A percentile compares a stretch with the other conserved stretches of the same genome.
phyloP scores from a whole-genome alignment of 2,797 vertebrate species.

The Glossophaga mutica region DNA sequence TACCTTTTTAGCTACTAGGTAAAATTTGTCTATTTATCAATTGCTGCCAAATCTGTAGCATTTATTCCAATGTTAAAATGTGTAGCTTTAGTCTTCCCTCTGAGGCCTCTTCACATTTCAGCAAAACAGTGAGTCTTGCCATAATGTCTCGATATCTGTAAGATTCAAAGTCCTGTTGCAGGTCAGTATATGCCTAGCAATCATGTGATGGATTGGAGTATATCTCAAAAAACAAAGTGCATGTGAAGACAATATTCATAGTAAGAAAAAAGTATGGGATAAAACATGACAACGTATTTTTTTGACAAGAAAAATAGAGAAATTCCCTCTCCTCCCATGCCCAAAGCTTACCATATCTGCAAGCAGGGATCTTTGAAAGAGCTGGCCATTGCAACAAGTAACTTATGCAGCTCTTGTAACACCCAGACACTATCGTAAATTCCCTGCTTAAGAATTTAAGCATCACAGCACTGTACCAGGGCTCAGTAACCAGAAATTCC shows the following conservation, averaged over 20 bases:
- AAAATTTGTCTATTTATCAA: constrained; percentile 25
- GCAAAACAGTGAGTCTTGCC: constrained; percentile 45
- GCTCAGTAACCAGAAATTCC: constrained; percentile 33
- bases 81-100: not conserved
- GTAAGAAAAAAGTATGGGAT: not conserved
- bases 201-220: not conserved
- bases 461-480: constrained; percentile 35
- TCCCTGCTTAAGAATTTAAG: constrained; percentile 54
- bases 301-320: constrained; percentile 15
- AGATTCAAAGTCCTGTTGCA: constrained; percentile 26
- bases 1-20: constrained; percentile 34
- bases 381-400: not conserved
- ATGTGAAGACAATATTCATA: constrained; percentile 19
- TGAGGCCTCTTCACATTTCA: constrained; percentile 33
- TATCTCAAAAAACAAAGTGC: constrained; percentile 9
- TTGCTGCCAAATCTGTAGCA: constrained; percentile 39
- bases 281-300: constrained; percentile 45
- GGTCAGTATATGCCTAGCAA: not conserved
- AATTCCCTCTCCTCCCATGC: not conserved
- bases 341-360: not conserved
- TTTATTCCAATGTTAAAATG: constrained; percentile 31
- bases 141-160: not conserved
- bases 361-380: constrained; percentile 14
- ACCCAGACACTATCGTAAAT: constrained; percentile 56
- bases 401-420: constrained; percentile 39